phyloP scores from a whole-genome alignment of 2,888 invertebrate genomes.

The Cantharis nigra region DNA sequence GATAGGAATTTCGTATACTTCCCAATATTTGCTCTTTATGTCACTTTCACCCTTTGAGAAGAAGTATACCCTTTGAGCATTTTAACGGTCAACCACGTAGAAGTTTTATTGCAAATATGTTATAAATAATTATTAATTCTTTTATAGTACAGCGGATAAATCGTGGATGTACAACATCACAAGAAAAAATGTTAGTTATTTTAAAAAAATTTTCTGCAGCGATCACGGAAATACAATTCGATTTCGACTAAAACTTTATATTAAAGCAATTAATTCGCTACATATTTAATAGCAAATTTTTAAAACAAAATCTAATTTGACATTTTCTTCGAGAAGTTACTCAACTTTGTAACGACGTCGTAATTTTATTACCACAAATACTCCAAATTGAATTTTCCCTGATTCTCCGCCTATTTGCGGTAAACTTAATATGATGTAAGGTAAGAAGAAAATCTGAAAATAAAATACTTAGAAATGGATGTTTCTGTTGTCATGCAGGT shows the following conservation, averaged over 20 bases:
- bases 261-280: not conserved
- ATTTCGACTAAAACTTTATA: not conserved
- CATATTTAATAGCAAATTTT: not conserved
- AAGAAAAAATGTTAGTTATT: not conserved
- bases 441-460: conserved; percentile 2
- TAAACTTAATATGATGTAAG: not conserved
- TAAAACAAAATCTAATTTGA: not conserved
- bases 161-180: not conserved
- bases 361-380: not conserved
- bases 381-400: not conserved
- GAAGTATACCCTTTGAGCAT: not conserved
- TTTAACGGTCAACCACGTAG: not conserved
- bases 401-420: not conserved
- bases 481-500: conserved; percentile 34
- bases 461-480: conserved; percentile 18
- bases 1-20: not conserved
- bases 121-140: not conserved
- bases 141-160: not conserved
- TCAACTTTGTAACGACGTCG: not conserved
- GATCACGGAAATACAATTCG: not conserved
- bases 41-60: not conserved
- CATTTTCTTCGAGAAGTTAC: not conserved
- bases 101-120: not conserved
- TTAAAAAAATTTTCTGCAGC: not conserved
- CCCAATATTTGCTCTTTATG: not conserved